Evolutionary conservation across 37 sponge, comb jelly and placozoan genomes (phyloP), one percentile per base, ranked within the genome.

Genomic region (Beroe ovata): DNA sequence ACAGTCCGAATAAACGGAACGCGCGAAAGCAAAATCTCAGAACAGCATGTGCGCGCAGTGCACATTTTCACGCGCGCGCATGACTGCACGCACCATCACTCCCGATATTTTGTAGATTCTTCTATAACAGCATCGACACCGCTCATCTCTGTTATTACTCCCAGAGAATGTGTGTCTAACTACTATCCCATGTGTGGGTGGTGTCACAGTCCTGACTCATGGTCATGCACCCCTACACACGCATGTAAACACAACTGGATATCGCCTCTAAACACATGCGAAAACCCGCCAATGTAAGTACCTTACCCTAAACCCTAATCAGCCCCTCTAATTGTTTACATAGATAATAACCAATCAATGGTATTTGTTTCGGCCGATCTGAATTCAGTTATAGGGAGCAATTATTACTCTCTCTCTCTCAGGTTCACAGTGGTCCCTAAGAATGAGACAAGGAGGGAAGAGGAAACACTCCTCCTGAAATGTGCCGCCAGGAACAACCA

Each of bases 161-260:
- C n/a, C 63, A 62, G 69, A 8, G 29, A 34, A 3, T 66, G 69
- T 66, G 30, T 66, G 18, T 32, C 35, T 30, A 25, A 66, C 36
- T 30, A 66, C 36, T 66, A 66, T 30, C 69, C 69, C 2, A 66
- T 66, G 69, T 66, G 69, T 66, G 69, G 69, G 69, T 66, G 69
- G 69, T 66, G 69, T 66, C 30, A 66, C 69, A 30, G 69, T 11
- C 35, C 25, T 29, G 69, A 30, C 36, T 29, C 69, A 18, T 66
- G 69, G 69, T 66, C 69, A 34, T 66, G 69, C 36, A 66, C 69
- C 8, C 32, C 25, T 25, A 29, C 69, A 1, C 69, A 66, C 6
- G 36, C 69, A 14, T 66, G 69, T 16, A 66, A 25, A 14, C 16
- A 25, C 69, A 29, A 34, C 69, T 66, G 69, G 69, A 66, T 66